Conservation (phyloP, 2,888 invertebrate species). For the Melinaea marsaeus region DNA sequence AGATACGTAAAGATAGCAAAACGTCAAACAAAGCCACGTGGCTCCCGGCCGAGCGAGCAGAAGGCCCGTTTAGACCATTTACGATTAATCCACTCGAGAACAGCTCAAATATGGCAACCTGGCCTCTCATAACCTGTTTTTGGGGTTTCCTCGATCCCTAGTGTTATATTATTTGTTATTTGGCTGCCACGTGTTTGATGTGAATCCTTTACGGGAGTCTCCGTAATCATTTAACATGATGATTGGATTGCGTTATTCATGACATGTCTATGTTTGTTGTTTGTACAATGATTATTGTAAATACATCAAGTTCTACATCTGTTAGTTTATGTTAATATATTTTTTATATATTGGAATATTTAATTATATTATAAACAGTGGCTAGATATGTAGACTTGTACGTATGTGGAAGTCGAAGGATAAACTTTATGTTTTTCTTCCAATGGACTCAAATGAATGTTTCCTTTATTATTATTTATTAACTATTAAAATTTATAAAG, state of each 20-base stretch:
- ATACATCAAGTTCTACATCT: constrained; percentile 23
- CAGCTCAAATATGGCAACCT: constrained; percentile 71
- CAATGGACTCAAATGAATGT: not conserved
- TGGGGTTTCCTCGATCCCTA: constrained; percentile 73
- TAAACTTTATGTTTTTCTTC: constrained; percentile 14
- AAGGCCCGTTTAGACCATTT: constrained; percentile 70
- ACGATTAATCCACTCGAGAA: constrained; percentile 74
- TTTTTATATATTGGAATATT: constrained; percentile 14
- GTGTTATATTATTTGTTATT: constrained; percentile 51
- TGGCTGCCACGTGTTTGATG: constrained; percentile 39
- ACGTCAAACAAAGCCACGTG: constrained; percentile 52
- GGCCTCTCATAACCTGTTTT: constrained; percentile 76
- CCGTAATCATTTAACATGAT: constrained; percentile 16
- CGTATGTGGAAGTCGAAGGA: constrained; percentile 28
- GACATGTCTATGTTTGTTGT: constrained; percentile 18
- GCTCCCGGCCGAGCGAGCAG: constrained; percentile 32
- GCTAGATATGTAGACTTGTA: constrained; percentile 24
- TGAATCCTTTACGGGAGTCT: constrained; percentile 29
- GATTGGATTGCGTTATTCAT: constrained; percentile 26
- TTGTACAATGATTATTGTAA: constrained; percentile 20
- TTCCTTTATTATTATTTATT: no score
- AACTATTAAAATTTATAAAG: no score
- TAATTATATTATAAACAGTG: constrained; percentile 5
- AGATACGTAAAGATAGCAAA: constrained; percentile 53
- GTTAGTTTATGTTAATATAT: constrained; percentile 26